Conservation (phyloP, 1,140 invertebrate species). For the Sipha flava region DNA sequence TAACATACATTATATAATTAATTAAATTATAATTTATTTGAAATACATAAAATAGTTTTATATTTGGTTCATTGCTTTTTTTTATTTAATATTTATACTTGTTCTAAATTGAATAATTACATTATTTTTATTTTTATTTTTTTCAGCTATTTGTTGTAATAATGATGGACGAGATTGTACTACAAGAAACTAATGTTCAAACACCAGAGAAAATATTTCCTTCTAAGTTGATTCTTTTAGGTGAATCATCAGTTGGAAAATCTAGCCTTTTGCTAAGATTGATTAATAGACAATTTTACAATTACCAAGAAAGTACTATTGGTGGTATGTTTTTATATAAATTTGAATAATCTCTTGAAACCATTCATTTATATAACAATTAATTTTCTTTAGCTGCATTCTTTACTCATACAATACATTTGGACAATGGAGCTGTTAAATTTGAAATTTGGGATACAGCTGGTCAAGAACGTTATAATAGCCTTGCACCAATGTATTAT, state of each 20-base stretch:
- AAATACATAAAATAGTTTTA: too few relatives aligned
- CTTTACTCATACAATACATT: conserved; percentile 95
- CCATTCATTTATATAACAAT: background rate
- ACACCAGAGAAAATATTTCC: conserved; percentile 97
- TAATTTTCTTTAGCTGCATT: conserved; percentile 74
- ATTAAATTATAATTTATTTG: too few relatives aligned
- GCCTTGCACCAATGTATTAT: conserved; percentile 99
- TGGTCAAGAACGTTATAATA: conserved; percentile 95
- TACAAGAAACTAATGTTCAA: conserved; percentile 78
- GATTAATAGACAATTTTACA: conserved; percentile 99
- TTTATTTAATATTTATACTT: too few relatives aligned
- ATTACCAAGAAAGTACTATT: conserved; percentile 99
- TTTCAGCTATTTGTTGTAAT: conserved; percentile 35
- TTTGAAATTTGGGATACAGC: conserved; percentile 99
- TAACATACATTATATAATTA: too few relatives aligned
- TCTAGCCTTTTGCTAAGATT: conserved; percentile 97
- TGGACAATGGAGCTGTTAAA: conserved; percentile 98
- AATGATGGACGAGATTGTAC: conserved; percentile 68
- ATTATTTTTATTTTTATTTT: background rate
- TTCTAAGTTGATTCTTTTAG: conserved; percentile 96
- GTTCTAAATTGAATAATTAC: background rate
- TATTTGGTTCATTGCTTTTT: too few relatives aligned
- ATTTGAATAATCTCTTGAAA: background rate
- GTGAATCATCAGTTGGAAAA: conserved; percentile 98
- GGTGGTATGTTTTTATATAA: conserved; percentile 57